Conservation (phyloP, 1,140 invertebrate species). For the Drosophila insularis region DNA sequence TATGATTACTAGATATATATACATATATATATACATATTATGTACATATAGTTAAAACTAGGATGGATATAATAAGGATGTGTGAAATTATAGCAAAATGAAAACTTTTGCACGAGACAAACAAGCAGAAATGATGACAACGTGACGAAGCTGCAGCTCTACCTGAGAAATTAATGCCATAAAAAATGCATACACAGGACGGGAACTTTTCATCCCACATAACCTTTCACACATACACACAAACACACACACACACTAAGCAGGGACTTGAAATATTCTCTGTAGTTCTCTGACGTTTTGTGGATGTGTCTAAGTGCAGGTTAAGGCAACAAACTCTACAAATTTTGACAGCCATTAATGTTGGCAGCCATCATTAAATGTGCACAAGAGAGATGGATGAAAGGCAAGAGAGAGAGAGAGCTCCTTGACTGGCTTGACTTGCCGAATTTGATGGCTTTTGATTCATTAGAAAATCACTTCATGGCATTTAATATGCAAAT, state of each 20-base stretch:
- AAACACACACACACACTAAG: neutral
- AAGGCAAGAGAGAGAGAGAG: constrained; percentile 21
- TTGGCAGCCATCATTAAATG: constrained; percentile 69
- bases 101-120: constrained; percentile 30
- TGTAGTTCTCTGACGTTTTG: constrained; percentile 5
- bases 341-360: constrained; percentile 73
- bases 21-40: neutral
- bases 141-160: constrained; percentile 29
- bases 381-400: constrained; percentile 47
- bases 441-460: constrained; percentile 74
- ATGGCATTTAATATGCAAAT: constrained; percentile 76
- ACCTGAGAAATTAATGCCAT: constrained; percentile 33
- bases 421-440: constrained; percentile 19
- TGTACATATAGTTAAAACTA: constrained; percentile 7
- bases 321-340: constrained; percentile 53
- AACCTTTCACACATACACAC: constrained; percentile 1
- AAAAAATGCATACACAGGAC: constrained; percentile 38
- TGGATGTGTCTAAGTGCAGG: constrained; percentile 56
- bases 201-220: constrained; percentile 18
- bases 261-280: constrained; percentile 2
- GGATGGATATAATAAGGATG: constrained; percentile 47
- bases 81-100: constrained; percentile 72
- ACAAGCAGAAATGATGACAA: constrained; percentile 23
- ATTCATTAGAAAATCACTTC: constrained; percentile 78
- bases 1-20: constrained; percentile 50